Evolutionary conservation across 1,140 invertebrate genomes (phyloP).

Genomic region (Zaprionus lachaisei): DNA sequence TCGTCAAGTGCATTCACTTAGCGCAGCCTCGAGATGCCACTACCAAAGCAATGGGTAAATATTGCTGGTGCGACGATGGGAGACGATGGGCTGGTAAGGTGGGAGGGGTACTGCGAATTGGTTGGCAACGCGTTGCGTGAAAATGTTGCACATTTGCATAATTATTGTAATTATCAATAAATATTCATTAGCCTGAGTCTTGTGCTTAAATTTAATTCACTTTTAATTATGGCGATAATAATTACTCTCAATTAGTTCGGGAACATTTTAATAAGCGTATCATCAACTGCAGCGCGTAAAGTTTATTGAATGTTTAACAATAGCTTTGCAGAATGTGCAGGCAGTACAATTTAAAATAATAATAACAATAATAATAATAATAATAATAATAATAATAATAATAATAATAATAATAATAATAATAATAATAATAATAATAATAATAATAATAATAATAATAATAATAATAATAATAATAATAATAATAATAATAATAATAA

Average conservation of each 20-base stretch:
- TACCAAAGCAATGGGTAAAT: slow-evolving; percentile 17
- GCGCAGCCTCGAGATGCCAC: background rate
- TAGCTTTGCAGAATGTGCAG: slow-evolving; percentile 5
- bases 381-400: background rate
- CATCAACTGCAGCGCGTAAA: slow-evolving; percentile 12
- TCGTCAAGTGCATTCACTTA: slow-evolving; percentile 33
- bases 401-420: background rate
- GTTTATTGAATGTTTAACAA: slow-evolving; percentile 25
- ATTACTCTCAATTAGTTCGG: slow-evolving; percentile 72
- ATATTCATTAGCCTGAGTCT: slow-evolving; percentile 75
- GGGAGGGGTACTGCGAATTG: slow-evolving; percentile 15
- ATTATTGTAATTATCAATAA: slow-evolving; percentile 78
- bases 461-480: background rate
- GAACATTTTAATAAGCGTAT: slow-evolving; percentile 47
- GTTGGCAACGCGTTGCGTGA: slow-evolving; percentile 48
- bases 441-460: background rate
- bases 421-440: background rate
- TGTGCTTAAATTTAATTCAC: slow-evolving; percentile 72
- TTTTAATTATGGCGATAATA: slow-evolving; percentile 74
- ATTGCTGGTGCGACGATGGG: background rate
- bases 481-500: background rate
- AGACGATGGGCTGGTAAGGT: background rate
- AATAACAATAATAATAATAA: background rate
- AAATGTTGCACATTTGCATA: slow-evolving; percentile 76
- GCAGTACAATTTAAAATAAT: background rate